Conservation (phyloP, 30 jellyfish, hydroid and myxozoan species). For the Aurelia aurita complex sp. Pacific region DNA sequence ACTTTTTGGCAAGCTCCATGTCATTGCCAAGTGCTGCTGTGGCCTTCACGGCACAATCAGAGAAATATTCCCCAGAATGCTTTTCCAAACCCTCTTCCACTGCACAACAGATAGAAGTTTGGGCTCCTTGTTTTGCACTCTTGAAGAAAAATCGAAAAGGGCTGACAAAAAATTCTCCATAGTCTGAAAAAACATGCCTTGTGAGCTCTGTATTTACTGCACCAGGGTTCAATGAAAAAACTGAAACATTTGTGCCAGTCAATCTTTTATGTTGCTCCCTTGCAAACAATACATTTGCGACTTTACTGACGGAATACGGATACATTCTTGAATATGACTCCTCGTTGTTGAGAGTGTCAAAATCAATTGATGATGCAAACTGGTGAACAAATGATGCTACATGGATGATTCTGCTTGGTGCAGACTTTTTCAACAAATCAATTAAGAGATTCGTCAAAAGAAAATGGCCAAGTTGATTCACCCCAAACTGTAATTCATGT, state of each 20-base stretch:
- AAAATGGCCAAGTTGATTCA: conserved; percentile 90
- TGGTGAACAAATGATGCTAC: conserved; percentile 77
- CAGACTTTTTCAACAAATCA: conserved; percentile 61
- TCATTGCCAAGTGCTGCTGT: conserved; percentile 51
- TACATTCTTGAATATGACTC: neutral
- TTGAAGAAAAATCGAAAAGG: conserved; percentile 31
- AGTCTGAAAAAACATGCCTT: conserved; percentile 17
- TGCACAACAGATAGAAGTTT: conserved; percentile 71
- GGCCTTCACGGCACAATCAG: conserved; percentile 49
- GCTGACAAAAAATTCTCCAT: neutral
- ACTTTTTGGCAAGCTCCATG: conserved; percentile 59
- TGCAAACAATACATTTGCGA: conserved; percentile 56
- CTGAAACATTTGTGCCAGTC: conserved; percentile 29
- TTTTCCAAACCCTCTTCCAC: conserved; percentile 50
- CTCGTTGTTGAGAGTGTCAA: conserved; percentile 31
- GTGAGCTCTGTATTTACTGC: conserved; percentile 32
- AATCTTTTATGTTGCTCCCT: conserved; percentile 47
- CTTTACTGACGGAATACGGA: conserved; percentile 51
- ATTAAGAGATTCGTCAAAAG: conserved; percentile 73
- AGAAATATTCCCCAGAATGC: conserved; percentile 62
- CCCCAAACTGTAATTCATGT: conserved; percentile 85
- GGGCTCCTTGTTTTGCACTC: conserved; percentile 60
- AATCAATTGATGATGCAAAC: conserved; percentile 2
- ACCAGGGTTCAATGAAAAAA: conserved; percentile 70
- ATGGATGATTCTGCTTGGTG: conserved; percentile 76